phyloP scores from a whole-genome alignment of 2,888 invertebrate species.

The Drosophila demipolita region DNA sequence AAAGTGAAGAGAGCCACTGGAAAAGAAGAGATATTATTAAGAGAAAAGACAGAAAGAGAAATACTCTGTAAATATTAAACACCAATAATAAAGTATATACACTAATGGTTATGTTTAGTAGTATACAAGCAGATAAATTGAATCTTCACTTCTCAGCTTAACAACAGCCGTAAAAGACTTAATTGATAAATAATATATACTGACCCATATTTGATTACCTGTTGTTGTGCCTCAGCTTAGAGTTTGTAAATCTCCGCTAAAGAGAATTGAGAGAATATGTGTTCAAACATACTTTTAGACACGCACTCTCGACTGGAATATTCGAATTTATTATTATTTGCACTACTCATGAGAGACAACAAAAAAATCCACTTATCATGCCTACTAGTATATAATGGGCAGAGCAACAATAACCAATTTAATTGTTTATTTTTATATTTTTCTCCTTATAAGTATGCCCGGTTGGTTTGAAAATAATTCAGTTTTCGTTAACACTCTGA shows the following conservation, averaged over 20 bases:
- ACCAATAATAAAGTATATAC: not conserved
- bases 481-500: no score
- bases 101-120: not conserved
- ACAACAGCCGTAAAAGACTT: no score
- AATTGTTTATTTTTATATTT: not conserved
- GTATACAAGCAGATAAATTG: no score
- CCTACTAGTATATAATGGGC: not conserved
- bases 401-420: not conserved
- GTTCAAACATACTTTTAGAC: not conserved
- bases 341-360: not conserved
- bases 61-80: constrained; percentile 1
- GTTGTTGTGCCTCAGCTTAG: not conserved
- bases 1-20: not conserved
- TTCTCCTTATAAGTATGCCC: no score
- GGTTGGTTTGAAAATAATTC: no score
- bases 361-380: not conserved
- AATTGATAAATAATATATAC: no score
- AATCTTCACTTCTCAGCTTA: no score
- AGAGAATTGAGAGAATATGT: not conserved
- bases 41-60: not conserved
- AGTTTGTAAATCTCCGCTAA: not conserved
- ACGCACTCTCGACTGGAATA: not conserved
- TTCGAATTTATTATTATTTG: not conserved
- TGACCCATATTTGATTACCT: not conserved
- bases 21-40: constrained; percentile 5